Percentiles rank a stretch among this genome's conserved stretches.
These are phyloP conservation scores for Papilio demoleus DNA, from an alignment of 2,888 invertebrate species.

Conservation along the genomic window DNA sequence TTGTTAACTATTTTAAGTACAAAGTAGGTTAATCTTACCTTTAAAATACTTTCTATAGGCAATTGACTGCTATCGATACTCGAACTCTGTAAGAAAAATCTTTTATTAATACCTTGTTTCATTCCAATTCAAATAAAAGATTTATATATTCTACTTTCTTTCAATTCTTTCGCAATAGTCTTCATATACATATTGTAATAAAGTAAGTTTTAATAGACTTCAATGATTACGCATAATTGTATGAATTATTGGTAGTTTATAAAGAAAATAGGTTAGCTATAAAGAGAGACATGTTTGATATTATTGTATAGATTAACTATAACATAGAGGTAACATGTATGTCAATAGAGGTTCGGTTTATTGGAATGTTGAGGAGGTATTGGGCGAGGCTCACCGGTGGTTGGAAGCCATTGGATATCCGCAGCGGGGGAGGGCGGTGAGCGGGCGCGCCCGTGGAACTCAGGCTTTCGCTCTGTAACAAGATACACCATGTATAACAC, in stretches of 20 bases:
- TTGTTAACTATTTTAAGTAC: no score
- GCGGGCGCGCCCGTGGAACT: slow-evolving; percentile 63
- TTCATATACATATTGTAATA: no score
- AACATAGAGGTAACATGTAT: neutral
- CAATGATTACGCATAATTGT: no score
- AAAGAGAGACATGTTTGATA: no score
- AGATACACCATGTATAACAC: slow-evolving; percentile 42
- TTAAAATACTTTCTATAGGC: slow-evolving; percentile 86
- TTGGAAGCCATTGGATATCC: slow-evolving; percentile 76
- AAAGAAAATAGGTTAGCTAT: no score
- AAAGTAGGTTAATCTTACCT: slow-evolving; percentile 71
- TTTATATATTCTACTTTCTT: neutral
- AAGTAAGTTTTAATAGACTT: neutral
- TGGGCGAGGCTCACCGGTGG: slow-evolving; percentile 63
- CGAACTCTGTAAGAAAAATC: slow-evolving; percentile 59
- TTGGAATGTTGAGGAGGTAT: slow-evolving; percentile 11
- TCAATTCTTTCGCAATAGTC: no score
- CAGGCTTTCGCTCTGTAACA: slow-evolving; percentile 68
- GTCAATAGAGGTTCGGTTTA: neutral
- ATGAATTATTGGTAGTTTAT: no score
- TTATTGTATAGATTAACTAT: neutral
- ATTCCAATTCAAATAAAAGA: neutral
- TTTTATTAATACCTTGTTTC: neutral
- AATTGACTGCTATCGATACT: slow-evolving; percentile 81
- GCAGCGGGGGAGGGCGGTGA: slow-evolving; percentile 73